Evolutionary conservation across 37 sponge, comb jelly and placozoan genomes (phyloP).

Genomic region (Agelas oroides): DNA sequence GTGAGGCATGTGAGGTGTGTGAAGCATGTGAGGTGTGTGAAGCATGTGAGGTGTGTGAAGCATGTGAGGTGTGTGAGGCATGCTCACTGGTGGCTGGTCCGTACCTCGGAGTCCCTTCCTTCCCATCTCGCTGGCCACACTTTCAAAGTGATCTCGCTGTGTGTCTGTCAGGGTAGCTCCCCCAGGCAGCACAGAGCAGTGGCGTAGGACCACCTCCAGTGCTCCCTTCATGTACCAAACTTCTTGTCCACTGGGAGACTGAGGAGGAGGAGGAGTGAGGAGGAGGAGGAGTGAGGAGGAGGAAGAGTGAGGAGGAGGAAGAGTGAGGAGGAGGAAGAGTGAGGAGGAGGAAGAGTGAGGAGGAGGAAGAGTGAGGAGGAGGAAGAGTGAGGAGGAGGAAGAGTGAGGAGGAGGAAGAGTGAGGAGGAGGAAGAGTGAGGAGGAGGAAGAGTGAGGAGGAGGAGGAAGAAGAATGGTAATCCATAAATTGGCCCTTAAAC

Average conservation of each 20-base stretch:
- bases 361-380: background rate
- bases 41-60: too few species aligned
- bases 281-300: background rate
- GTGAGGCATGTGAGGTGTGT: too few species aligned
- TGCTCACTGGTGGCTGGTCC: too few species aligned
- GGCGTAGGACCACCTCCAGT: constrained; percentile 75
- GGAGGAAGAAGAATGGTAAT: background rate
- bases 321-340: background rate
- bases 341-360: background rate
- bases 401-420: background rate
- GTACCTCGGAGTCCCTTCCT: constrained; percentile 83
- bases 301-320: background rate
- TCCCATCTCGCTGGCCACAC: constrained; percentile 51
- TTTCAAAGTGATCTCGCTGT: constrained; percentile 38
- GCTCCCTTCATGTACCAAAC: constrained; percentile 97
- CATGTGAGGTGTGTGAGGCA: too few species aligned
- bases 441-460: background rate
- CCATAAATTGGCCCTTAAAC: background rate
- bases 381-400: constrained; percentile 16
- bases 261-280: constrained; percentile 2
- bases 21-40: too few species aligned
- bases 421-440: constrained; percentile 2
- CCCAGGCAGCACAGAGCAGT: constrained; percentile 53
- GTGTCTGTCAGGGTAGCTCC: constrained; percentile 34
- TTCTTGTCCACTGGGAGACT: constrained; percentile 38